Base-by-base conservation (phyloP, 2,113 vertebrate species). In the Cnemophilus loriae region DNA sequence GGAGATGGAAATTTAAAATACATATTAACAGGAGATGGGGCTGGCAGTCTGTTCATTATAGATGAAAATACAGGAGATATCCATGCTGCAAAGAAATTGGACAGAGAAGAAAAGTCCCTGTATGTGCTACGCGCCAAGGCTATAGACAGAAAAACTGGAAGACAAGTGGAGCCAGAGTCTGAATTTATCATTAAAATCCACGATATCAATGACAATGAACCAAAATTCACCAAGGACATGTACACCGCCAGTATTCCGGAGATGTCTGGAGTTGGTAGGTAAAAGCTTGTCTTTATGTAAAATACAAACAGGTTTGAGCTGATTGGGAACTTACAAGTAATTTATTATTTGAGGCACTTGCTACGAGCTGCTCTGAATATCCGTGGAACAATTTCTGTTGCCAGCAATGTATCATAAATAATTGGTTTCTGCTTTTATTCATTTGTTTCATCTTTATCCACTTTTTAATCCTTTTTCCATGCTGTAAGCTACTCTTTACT, bases 111-210 rank as follows among this genome's bases (percentile, higher is more conserved):
- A 96, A 99, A 99, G 57, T 98, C 99, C 42, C 97, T 98, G 75
- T 99, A 99, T 84, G 98, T 98, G 20, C 98, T 99, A 42, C 98
- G 98, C 60, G 99, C 99, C 89, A 99, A 99, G 97, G 99, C 99
- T 46, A 96, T 99, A 97, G 99, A 99, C 95, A 97, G 98, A 86
- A 98, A 97, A 90, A 99, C 99, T 12, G 99, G 99, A 63, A 96
- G 97, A 9, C 99, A 99, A 89, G 98, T 99, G 96, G 99, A 99
- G 84, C 98, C 98, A 5, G 99, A 99, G 97, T 99, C 99, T 0
- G 99, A 99, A 92, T 99, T 99, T 85, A 98, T 99, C 89, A 99
- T 99, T 96, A 99, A 99, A 97, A 99, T 99, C 70, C 99, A 99
- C 8, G 99, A 99, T 96, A 99, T 99, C 96, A 99, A 99, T 87